Base-by-base conservation (phyloP, 2,888 invertebrate species). In the Globia sparganii region DNA sequence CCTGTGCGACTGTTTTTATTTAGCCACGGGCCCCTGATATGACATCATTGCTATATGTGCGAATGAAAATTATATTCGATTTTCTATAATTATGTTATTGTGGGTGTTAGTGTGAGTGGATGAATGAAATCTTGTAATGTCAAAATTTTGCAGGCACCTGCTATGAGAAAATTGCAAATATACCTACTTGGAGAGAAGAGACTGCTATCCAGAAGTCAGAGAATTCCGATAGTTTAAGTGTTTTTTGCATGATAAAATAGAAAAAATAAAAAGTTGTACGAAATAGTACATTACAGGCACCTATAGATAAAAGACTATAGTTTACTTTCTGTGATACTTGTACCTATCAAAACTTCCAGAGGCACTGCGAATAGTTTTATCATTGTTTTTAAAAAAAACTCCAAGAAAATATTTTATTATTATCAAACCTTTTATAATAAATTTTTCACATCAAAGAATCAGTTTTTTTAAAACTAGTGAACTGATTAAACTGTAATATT, bases 401-500 rank as follows among this genome's bases (percentile, higher is more conserved):
- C 66, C 40, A 28, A 25, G 34, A 53, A 56, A 46, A 75, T 25
- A 80, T 80, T 80, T 66, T 15, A n/a, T 73, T 43, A 40, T 40
- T 34, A 78, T 40, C 53, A 58, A 72, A 56, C 40, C 66, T 43
- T 69, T 59, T 58, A 34, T 40, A 43, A 72, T 70, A 78, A 77
- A 75, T 78, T 72, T 68, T 59, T 15, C n/a, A 49, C 18, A 62
- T 0, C 21, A 8, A 37, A 64, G 28, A 46, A 37, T 70, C 74
- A 46, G 31, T 72, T 77, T 71, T 72, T 43, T 43, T 15, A 0
- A 15, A 77, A 58, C 70, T 71, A 34, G 25, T 59, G 34, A 71
- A 77, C 64, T 75, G 28, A 78, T 61, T 64, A 71, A 72, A 77
- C 46, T 79, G 76, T 62, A 65, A 81, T 3, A 43, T 79, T 71